phyloP scores from a whole-genome alignment of 2,888 invertebrate species.

The Keiferia lycopersicella region DNA sequence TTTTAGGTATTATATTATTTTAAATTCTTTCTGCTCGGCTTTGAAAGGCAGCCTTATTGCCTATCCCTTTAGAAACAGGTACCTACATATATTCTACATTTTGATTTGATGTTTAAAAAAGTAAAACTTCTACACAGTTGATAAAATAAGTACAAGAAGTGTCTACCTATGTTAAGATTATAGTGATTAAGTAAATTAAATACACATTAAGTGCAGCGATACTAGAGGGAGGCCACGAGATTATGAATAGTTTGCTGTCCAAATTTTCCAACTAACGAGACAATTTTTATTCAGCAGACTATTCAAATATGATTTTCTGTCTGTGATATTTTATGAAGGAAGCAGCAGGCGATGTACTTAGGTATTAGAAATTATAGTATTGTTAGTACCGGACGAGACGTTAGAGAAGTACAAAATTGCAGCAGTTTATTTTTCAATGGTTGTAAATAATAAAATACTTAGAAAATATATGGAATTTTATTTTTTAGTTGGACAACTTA shows the following conservation, averaged over 20 bases:
- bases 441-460: slow-evolving; percentile 20
- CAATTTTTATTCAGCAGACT: not conserved
- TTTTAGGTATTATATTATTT: too few species aligned
- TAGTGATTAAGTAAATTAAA: not conserved
- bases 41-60: too few species aligned
- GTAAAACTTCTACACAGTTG: not conserved
- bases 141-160: slow-evolving; percentile 2
- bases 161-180: not conserved
- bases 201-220: not conserved
- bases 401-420: slow-evolving; percentile 13
- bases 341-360: slow-evolving; percentile 35
- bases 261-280: not conserved
- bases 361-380: not conserved
- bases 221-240: not conserved
- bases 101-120: not conserved
- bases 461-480: not conserved
- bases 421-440: slow-evolving; percentile 1
- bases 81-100: too few species aligned
- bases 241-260: not conserved
- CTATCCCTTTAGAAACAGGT: too few species aligned
- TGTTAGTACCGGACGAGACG: not conserved
- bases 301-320: slow-evolving; percentile 35
- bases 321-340: slow-evolving; percentile 48
- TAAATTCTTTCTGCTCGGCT: too few species aligned
- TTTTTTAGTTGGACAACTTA: not conserved